These are phyloP conservation scores for Neuroscelio doddi DNA, from an alignment of 2,888 invertebrate genomes.

Conservation along the genomic window DNA sequence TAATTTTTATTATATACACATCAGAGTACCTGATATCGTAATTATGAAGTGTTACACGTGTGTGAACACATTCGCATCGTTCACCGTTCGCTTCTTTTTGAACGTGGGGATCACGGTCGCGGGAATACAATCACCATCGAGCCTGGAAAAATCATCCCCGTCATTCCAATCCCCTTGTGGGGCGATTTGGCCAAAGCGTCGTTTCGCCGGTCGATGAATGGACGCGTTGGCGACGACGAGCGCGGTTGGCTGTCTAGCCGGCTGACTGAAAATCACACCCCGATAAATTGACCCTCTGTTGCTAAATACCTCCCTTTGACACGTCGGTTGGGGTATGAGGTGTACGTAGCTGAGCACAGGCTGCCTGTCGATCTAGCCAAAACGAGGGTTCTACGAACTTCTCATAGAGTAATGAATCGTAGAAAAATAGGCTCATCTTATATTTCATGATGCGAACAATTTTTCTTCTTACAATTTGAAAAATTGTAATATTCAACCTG, in stretches of 20 bases:
- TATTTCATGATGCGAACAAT: neutral
- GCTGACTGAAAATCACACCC: slow-evolving; percentile 64
- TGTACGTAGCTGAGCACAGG: slow-evolving; percentile 20
- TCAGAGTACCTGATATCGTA: neutral
- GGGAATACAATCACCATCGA: slow-evolving; percentile 46
- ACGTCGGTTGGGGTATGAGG: slow-evolving; percentile 44
- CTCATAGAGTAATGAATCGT: slow-evolving; percentile 3
- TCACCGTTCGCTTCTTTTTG: slow-evolving; percentile 27
- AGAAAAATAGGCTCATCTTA: neutral
- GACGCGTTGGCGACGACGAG: slow-evolving; percentile 37
- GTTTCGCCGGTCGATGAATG: slow-evolving; percentile 43
- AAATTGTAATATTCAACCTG: no score
- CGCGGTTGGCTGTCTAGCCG: slow-evolving; percentile 44
- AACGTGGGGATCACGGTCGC: slow-evolving; percentile 38
- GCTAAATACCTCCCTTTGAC: slow-evolving; percentile 67
- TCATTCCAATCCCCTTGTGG: slow-evolving; percentile 46
- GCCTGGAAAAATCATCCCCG: slow-evolving; percentile 50
- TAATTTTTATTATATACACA: no score
- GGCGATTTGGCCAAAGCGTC: slow-evolving; percentile 29
- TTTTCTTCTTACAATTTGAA: no score
- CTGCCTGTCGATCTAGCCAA: slow-evolving; percentile 15
- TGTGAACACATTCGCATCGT: slow-evolving; percentile 33
- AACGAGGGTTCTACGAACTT: slow-evolving; percentile 2
- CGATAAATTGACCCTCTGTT: slow-evolving; percentile 66
- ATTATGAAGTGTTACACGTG: slow-evolving; percentile 38